Base-by-base conservation (phyloP, 2,797 vertebrate species). In the Phaenicophaeus curvirostris region DNA sequence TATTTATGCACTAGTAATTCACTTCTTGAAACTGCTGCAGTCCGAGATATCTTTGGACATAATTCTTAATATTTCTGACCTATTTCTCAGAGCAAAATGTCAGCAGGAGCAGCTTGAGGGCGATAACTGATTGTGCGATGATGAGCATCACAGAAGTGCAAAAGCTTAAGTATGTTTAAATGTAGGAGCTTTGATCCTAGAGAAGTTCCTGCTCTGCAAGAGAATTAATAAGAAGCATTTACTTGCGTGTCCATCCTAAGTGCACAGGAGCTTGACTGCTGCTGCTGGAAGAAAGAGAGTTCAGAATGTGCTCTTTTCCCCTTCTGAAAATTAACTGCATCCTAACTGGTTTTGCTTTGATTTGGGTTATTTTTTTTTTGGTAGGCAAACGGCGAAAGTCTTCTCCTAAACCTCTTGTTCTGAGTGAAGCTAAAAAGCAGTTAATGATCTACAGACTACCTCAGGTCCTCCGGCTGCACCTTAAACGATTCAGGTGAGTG, bases 361-460 rank as follows among this genome's bases (percentile, higher is more conserved):
- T 85, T 72, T 54, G 6, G 30, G 30, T 53, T 28, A 50, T 18
- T 6, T 73, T 95, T 95, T 87, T 77, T 51, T 85, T 61, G 68
- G n/a, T 94, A 99, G 99, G 98, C 97, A 99, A 98, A 98, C 98
- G 99, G 95, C 98, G 99, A 67, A 99, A 99, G 97, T 99, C 99
- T 83, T 99, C 99, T 97, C 99, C 98, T 61, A 99, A 99, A 98
- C 99, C 99, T 85, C 98, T 99, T 96, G 98, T 99, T 97, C 98
- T 99, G 96, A 99, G 99, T 87, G 99, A 99, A 98, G 99, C 99
- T 77, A 98, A 99, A 93, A 99, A 99, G 98, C 99, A 99, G 98
- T 98, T 99, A 98, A 99, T 99, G 98, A 99, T 99, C 98, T 99
- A 99, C 98, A 98, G 99, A 97, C 99, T 99, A 99, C 99, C 99